Conservation (phyloP, 2,888 invertebrate species). For the Hoplodrina blanda region DNA sequence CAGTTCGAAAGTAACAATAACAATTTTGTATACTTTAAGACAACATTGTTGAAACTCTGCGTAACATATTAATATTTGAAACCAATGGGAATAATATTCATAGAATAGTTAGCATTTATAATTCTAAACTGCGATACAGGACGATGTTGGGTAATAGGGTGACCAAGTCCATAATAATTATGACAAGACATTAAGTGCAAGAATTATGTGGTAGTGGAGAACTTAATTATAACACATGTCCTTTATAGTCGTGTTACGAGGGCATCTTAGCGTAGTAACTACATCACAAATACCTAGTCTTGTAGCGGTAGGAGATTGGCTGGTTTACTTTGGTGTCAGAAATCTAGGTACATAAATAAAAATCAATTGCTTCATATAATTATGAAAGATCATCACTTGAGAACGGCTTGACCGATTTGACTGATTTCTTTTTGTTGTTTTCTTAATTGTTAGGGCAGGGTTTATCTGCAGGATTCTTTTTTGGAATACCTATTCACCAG, state of each 20-base stretch:
- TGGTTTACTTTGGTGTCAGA: too few relatives aligned
- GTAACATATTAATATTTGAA: slow-evolving; percentile 51
- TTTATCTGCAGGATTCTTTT: too few relatives aligned
- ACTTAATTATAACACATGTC: neutral
- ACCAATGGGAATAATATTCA: slow-evolving; percentile 69
- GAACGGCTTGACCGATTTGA: too few relatives aligned
- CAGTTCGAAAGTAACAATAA: slow-evolving; percentile 36
- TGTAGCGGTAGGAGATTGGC: neutral
- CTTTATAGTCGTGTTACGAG: neutral
- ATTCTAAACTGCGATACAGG: slow-evolving; percentile 67
- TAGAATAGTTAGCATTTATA: slow-evolving; percentile 72
- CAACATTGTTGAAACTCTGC: slow-evolving; percentile 41
- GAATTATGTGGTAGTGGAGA: slow-evolving; percentile 4
- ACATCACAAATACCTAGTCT: neutral
- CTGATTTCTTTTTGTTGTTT: too few relatives aligned
- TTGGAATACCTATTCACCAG: too few relatives aligned
- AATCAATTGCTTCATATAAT: too few relatives aligned
- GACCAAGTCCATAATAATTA: slow-evolving; percentile 46
- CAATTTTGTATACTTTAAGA: slow-evolving; percentile 24
- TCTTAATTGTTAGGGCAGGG: too few relatives aligned
- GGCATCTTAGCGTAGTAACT: neutral
- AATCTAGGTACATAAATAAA: too few relatives aligned
- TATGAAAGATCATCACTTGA: too few relatives aligned
- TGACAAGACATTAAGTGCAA: slow-evolving; percentile 13
- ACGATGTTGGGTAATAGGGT: slow-evolving; percentile 58